Base-by-base conservation (phyloP, 2,888 invertebrate species). In the Stramonita haemastoma region DNA sequence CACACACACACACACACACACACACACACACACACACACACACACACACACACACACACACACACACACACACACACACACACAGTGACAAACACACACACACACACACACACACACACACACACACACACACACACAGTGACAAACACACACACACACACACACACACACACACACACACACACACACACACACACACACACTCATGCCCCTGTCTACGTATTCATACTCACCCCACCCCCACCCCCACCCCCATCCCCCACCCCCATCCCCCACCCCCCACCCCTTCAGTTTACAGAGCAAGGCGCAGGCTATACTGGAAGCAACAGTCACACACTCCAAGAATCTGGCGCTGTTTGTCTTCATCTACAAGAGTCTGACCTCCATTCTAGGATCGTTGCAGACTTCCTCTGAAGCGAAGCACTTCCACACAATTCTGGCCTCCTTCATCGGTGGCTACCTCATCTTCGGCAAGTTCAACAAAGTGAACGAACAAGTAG, bases 401-500 rank as follows among this genome's bases (percentile, higher is more conserved):
- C 91, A 94, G 79, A 93, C 93, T 86, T 17, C 17, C 17, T 79
- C 79, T 19, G 32, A 34, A 34, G 19, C 17, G 34, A 92, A 93
- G 46, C 94, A 95, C 90, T 92, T 92, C 57, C 96, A 96, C 87
- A 93, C 96, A 19, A 96, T 96, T 89, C 91, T 96, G 0, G 95
- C 96, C 8, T 96, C 96, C 5, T 95, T 96, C 88, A 90, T 96
- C 56, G 95, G 95, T 77, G 96, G 96, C 6, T 96, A 96, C 91
- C 92, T 95, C 36, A 95, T 96, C 4, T 96, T 96, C 92, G 96
- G 96, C 66, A 95, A 95, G 90, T 96, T 96, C 91, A 96, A 96
- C 92, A 96, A 96, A 93, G 96, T 96, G 56, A 96, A 96, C 93
- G 96, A 96, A 95, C 96, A 96, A 95, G 96, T 96, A 90, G 91